Evolutionary conservation across 2,797 vertebrate species (phyloP), one percentile per base, ranked within the genome.

Genomic region (Centroberyx gerrardi): DNA sequence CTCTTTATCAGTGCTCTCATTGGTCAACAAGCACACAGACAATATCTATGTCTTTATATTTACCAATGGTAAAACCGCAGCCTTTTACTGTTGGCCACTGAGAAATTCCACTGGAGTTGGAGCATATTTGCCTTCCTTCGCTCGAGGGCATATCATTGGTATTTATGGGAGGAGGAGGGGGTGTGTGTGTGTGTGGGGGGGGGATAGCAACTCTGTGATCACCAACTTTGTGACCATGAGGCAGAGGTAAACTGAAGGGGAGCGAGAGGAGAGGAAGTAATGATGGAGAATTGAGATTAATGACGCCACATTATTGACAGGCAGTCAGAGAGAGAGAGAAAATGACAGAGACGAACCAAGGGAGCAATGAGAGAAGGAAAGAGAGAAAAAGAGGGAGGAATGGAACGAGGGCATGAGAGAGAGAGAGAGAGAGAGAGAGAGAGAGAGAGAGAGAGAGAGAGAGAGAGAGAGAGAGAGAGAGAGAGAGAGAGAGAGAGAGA

Each of bases 221-320:
- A 33, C 31, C 46, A 58, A 76, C 74, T 78, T 48, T 74, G 64
- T 48, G 69, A 76, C 60, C 62, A 76, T 17, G 55, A 81, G 72
- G 78, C 63, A 76, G 62, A 79, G 52, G 76, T 52, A 78, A 83
- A 74, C 52, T 2, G 44, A 70, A 61, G 48, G 29, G n/a, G 49
- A 73, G 53, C 66, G 69, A 63, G 68, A 69, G 63, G 54, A 78
- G 59, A 77, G 59, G 56, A 56, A 65, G 33, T 78, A 80, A 91
- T 72, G 63, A 73, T 22, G 29, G 64, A 28, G 48, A 83, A 81
- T 71, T 29, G 55, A 81, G 82, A 90, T 89, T 76, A 87, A 88
- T 85, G 77, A 86, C 80, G 83, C 71, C 62, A 68, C 48, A 55
- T 68, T 78, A 89, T 74, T 85, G 87, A 87, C 83, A 86, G 72